Evolutionary conservation across 2,888 invertebrate genomes (phyloP), one percentile per base, ranked within the genome.

Genomic region (Lithophane socia): DNA sequence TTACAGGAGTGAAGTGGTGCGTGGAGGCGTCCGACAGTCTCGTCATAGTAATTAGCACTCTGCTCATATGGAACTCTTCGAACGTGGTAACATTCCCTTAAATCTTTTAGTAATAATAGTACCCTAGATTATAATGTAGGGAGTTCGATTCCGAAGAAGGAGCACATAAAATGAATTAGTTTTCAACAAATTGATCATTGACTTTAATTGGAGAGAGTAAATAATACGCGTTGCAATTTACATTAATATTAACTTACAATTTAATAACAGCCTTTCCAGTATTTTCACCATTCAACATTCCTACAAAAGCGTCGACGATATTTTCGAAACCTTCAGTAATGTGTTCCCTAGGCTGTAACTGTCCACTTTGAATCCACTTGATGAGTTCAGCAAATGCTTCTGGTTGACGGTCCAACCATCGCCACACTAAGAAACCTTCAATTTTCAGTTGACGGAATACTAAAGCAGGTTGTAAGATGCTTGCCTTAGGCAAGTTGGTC

Each of bases 271-370:
- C 97, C 93, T 98, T 98, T 37, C 98, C 98, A 44, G 92, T 91
- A 90, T 98, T 98, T 64, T 97, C 97, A 10, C 98, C 98, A 10
- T 91, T 92, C 3, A 97, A 93, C 96, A 98, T 97, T 37, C 97
- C 97, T 61, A 97, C 92, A 85, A 98, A 98, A 5, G 98, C 98
- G 68, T 97, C 96, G 54, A 97, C 97, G 92, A 97, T 94, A 69
- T 98, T 98, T 73, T 98, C 97, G 89, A 98, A 98, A 8, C 98
- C 98, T 80, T 97, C 96, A 0, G 97, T 97, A 0, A 97, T 92
- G 2, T 98, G 98, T 93, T 98, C 98, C 54, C 94, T 94, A 73
- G 97, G 97, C 85, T 97, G 97, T 37, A 98, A 87, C 92, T 98
- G 97, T n/a, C 98, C 98, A 93, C 97, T 97, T 56, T 95, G 94